phyloP scores from a whole-genome alignment of 1,140 invertebrate species.

The Euwallacea fornicatus region DNA sequence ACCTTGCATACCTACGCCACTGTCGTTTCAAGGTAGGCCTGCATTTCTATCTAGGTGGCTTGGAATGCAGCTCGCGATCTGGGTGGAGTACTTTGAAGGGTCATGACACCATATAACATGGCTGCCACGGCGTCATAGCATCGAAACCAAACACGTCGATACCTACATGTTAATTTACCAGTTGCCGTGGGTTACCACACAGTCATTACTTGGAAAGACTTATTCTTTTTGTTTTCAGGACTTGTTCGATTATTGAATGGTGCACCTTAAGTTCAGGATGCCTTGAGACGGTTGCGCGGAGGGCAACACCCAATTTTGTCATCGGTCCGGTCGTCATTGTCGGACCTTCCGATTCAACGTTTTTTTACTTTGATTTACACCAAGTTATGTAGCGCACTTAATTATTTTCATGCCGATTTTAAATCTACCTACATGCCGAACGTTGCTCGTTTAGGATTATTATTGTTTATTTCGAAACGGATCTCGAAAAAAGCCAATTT shows the following conservation, averaged over 20 bases:
- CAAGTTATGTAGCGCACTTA: too few species aligned
- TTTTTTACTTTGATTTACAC: too few species aligned
- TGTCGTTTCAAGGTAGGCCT: slow-evolving; percentile 35
- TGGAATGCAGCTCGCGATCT: slow-evolving; percentile 36
- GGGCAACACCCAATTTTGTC: too few species aligned
- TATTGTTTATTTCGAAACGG: slow-evolving; percentile 14
- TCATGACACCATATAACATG: slow-evolving; percentile 37
- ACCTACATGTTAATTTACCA: slow-evolving; percentile 24
- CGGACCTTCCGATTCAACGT: too few species aligned
- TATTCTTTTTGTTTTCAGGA: too few species aligned
- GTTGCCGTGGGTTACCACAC: slow-evolving; percentile 7
- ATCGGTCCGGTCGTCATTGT: too few species aligned
- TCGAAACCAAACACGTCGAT: slow-evolving; percentile 22
- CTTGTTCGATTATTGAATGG: too few species aligned
- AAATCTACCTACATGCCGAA: too few species aligned
- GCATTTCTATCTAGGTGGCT: slow-evolving; percentile 38
- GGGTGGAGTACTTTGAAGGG: slow-evolving; percentile 36
- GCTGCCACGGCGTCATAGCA: slow-evolving; percentile 31
- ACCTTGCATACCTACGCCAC: slow-evolving; percentile 9
- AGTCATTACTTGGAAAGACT: too few species aligned
- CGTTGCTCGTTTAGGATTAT: background rate
- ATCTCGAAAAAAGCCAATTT: slow-evolving; percentile 18
- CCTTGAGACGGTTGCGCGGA: too few species aligned
- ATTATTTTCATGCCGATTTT: too few species aligned
- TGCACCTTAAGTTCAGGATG: too few species aligned